Evolutionary conservation across 2,888 invertebrate genomes (phyloP).

Genomic region (Mantis religiosa): DNA sequence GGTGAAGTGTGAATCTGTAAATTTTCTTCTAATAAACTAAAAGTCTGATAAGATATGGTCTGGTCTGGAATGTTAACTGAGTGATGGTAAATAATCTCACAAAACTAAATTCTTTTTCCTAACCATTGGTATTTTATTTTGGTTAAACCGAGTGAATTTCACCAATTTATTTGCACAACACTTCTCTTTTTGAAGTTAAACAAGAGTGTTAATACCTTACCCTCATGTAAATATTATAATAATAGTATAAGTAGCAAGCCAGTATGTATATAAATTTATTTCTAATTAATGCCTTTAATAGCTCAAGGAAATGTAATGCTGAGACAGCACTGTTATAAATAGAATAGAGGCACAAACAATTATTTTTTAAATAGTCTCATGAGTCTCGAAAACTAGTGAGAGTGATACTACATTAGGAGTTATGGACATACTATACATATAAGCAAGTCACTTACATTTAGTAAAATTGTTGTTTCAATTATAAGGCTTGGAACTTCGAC

Average conservation of each 20-base stretch:
- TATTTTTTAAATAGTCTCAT: not conserved
- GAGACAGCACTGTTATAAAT: not conserved
- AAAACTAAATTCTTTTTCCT: not conserved
- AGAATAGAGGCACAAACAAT: not conserved
- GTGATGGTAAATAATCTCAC: not conserved
- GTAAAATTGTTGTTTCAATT: not conserved
- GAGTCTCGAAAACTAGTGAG: not conserved
- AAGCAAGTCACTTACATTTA: not conserved
- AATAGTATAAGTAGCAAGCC: not conserved
- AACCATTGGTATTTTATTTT: not conserved
- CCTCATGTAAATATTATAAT: not conserved
- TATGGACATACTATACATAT: not conserved
- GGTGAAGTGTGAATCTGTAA: not conserved
- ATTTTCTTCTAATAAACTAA: not conserved
- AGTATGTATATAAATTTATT: not conserved
- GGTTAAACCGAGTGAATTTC: too few species aligned
- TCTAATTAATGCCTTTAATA: not conserved
- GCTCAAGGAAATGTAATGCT: not conserved
- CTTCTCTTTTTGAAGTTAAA: not conserved
- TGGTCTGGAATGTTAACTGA: not conserved
- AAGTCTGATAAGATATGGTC: conserved; percentile 20
- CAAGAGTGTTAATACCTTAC: not conserved
- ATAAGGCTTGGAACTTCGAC: not conserved
- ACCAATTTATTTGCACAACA: not conserved
- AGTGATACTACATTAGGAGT: not conserved